Evolutionary conservation across 2,888 invertebrate genomes (phyloP).

Genomic region (Lithophane leautieri): DNA sequence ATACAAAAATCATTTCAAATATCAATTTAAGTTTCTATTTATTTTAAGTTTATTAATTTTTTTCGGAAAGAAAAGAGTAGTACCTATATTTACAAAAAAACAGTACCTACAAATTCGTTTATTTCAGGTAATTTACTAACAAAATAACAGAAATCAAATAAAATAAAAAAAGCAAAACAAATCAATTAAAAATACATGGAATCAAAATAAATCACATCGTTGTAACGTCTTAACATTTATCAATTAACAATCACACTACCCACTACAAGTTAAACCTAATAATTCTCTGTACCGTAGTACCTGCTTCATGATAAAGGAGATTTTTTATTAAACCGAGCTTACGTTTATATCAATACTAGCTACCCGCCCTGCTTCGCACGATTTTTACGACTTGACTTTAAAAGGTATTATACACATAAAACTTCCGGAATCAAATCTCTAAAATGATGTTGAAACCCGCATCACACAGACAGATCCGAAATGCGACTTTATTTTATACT

Average conservation of each 20-base stretch:
- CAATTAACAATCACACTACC: neutral
- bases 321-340: neutral
- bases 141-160: neutral
- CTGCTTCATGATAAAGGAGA: neutral
- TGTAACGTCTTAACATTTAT: neutral
- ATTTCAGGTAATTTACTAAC: neutral
- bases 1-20: neutral
- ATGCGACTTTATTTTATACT: neutral
- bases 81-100: neutral
- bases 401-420: neutral
- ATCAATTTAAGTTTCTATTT: neutral
- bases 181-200: no score
- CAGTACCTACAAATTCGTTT: neutral
- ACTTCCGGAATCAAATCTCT: neutral
- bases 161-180: neutral
- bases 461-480: neutral
- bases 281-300: neutral
- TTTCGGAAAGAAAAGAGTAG: no score
- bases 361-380: neutral
- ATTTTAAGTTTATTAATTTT: neutral
- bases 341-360: neutral
- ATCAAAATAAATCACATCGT: neutral
- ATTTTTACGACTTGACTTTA: neutral
- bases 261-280: neutral
- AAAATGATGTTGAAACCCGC: neutral